phyloP scores from a whole-genome alignment of 2,113 vertebrate species.

The Antechinus flavipes region DNA sequence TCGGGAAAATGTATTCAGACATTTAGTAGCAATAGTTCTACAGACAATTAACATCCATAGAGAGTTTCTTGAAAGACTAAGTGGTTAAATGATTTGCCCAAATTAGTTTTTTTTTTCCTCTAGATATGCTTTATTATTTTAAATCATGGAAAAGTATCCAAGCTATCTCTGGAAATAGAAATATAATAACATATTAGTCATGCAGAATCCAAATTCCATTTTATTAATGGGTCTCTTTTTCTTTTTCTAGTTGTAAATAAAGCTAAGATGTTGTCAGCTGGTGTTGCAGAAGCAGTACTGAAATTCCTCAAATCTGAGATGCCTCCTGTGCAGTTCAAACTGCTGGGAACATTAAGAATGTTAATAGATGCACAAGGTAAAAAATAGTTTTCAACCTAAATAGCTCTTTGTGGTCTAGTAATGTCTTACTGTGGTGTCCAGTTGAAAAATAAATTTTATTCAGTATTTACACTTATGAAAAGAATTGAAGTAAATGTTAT shows the following conservation, averaged over 20 bases:
- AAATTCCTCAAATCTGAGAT: conserved; percentile 98
- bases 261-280: conserved; percentile 97
- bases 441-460: conserved; percentile 54
- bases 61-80: background rate
- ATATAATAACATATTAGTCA: conserved; percentile 7
- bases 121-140: conserved; percentile 8
- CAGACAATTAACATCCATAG: background rate
- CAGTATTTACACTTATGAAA: conserved; percentile 50
- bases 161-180: conserved; percentile 25
- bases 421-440: conserved; percentile 63
- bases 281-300: conserved; percentile 94
- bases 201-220: conserved; percentile 40
- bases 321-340: conserved; percentile 99
- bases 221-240: conserved; percentile 31
- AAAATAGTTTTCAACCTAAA: conserved; percentile 71
- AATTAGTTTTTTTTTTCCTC: background rate
- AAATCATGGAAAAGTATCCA: background rate
- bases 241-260: conserved; percentile 94
- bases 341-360: conserved; percentile 98
- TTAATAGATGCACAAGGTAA: conserved; percentile 99
- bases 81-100: background rate
- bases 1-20: no score
- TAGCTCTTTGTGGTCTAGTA: conserved; percentile 65
- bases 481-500: conserved; percentile 18
- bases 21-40: background rate